Evolutionary conservation across 2,113 vertebrate genomes (phyloP).

Genomic region (Ursus arctos): DNA sequence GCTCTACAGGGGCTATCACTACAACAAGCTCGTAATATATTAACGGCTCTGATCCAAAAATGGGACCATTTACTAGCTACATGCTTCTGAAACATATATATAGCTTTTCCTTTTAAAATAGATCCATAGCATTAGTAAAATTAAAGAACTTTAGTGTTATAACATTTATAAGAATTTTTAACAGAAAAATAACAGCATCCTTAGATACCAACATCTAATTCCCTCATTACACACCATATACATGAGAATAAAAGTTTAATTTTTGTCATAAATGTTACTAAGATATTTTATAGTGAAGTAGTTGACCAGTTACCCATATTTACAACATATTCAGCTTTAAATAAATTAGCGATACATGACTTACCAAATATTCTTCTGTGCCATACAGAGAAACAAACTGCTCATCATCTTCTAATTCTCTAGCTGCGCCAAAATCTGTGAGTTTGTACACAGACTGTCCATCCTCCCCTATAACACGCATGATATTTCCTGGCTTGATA

Average conservation of each 20-base stretch:
- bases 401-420: conserved; percentile 98
- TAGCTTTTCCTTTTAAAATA: background rate
- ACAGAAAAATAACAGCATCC: background rate
- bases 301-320: background rate
- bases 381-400: conserved; percentile 99
- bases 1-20: background rate
- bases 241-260: conserved; percentile 6
- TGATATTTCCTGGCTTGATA: conserved; percentile 99
- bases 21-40: background rate
- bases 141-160: background rate
- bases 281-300: background rate
- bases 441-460: conserved; percentile 98
- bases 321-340: background rate
- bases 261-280: background rate
- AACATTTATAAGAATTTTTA: conserved; percentile 45
- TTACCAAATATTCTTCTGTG: conserved; percentile 99
- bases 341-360: conserved; percentile 49
- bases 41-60: conserved; percentile 37
- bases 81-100: background rate
- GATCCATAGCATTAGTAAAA: background rate
- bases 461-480: conserved; percentile 98
- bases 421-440: conserved; percentile 98
- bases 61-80: background rate
- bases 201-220: conserved; percentile 24
- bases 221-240: background rate